Evolutionary conservation across 2,113 vertebrate species (phyloP), one percentile per base, ranked within the genome.

Genomic region (Oceanites oceanicus): DNA sequence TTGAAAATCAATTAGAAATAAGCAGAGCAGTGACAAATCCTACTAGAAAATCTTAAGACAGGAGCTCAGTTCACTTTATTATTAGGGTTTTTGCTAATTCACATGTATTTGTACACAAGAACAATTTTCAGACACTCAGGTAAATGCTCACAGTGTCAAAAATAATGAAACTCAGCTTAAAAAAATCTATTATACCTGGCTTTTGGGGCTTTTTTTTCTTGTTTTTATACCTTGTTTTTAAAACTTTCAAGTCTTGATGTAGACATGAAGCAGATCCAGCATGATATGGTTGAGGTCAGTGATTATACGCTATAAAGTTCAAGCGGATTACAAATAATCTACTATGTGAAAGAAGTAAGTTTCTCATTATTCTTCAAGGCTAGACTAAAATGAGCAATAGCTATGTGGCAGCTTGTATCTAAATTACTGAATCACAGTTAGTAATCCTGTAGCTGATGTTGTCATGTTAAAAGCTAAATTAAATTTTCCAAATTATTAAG

Each of bases 401-500:
- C 9, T 81, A 40, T 59, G n/a, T 66, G 47, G 49, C 61, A 89
- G 59, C 91, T 87, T 91, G 81, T 95, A 77, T 59, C 61, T 92
- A 59, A 94, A 95, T 85, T 92, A 63, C 80, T 89, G 87, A 72
- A 94, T 75, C 93, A 81, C 30, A 44, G 79, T 85, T 71, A 85
- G 55, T 94, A 96, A 96, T 94, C 89, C 93, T 91, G 49, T 84
- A 91, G 84, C 36, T 92, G 91, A 92, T 92, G 80, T 89, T 95
- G 83, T 92, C 86, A 85, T 82, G 72, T 95, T 89, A 89, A 96
- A 92, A 92, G 73, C 89, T 87, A 96, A 96, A 97, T 96, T 78
- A 87, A 89, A 96, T 96, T 96, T 97, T 95, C 94, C 70, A 34
- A 96, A 96, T 96, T 89, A 95, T 86, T 74, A 91, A 84, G 73